Evolutionary conservation across 2,113 vertebrate species (phyloP), one percentile per base, ranked within the genome.

Genomic region (Calonectris borealis): DNA sequence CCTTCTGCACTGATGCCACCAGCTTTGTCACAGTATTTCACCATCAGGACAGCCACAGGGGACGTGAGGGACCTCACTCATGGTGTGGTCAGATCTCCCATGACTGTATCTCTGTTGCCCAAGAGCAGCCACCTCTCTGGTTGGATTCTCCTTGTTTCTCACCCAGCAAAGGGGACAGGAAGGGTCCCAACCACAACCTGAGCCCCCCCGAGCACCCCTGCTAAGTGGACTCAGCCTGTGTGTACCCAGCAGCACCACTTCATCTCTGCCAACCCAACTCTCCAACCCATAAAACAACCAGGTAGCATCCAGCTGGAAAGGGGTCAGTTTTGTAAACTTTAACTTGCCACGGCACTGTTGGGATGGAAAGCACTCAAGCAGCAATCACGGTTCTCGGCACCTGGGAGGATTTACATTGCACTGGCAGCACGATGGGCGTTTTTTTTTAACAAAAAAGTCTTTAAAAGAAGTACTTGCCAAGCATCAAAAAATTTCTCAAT

Each of bases 331-430:
- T 69, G 44, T 64, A n/a, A 87, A 62, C n/a, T 66, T 62, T 25
- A 38, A 31, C 65, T 75, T 81, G 38, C 26, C 69, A n/a, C 0
- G 0, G 38, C 36, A 6, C 70, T 58, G 8, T 0, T 80, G 82
- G 90, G 44, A 22, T 58, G 73, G 61, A 46, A 94, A 71, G 46
- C 46, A 66, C 16, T 6, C 38, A 71, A 88, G 61, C 40, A 84
- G 65, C 60, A 66, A 38, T 46, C 7, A 0, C 0, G 0, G 20
- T 77, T 93, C 71, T 70, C 32, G 6, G 75, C 17, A 5, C 20
- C 64, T 31, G 36, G 31, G 57, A 36, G 24, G 65, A 76, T 84
- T 86, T 78, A 16, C 65, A 3, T 46, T 3, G 0, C 12, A 2
- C 24, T 31, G 49, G 51, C 36, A 77, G 49, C 36, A 10, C 4